Conservation (phyloP, 2,797 vertebrate species). For the Macropodus opercularis region DNA sequence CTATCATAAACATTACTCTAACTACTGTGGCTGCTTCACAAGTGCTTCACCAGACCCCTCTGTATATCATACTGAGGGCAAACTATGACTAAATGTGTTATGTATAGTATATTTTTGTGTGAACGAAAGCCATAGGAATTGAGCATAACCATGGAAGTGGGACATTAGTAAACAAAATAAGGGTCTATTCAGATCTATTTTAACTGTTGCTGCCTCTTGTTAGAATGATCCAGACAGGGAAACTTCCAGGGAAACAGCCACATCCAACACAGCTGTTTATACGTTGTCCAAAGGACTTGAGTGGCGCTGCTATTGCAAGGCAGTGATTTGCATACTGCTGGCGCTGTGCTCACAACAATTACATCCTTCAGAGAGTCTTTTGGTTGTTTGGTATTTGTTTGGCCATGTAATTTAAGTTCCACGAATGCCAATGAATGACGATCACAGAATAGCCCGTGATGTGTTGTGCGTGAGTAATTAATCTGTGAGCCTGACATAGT, state of each 20-base stretch:
- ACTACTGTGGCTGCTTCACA: constrained; percentile 2
- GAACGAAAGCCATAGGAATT: constrained; percentile 17
- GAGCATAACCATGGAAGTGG: constrained; percentile 24
- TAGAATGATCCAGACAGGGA: constrained; percentile 43
- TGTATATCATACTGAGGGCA: constrained; percentile 9
- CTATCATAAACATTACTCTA: constrained; percentile 1
- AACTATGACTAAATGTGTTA: constrained; percentile 14
- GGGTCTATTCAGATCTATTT: constrained; percentile 51
- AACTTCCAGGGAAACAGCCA: constrained; percentile 53
- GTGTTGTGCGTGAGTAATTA: constrained; percentile 23
- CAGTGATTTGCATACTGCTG: constrained; percentile 62
- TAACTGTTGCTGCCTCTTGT: constrained; percentile 43
- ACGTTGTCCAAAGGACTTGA: constrained; percentile 51
- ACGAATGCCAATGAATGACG: constrained; percentile 38
- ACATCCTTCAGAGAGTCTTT: constrained; percentile 43
- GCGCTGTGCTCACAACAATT: constrained; percentile 50
- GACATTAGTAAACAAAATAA: constrained; percentile 61
- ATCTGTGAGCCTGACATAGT: constrained; percentile 24
- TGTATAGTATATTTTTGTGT: constrained; percentile 9
- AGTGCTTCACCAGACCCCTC: background rate
- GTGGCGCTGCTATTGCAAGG: constrained; percentile 39
- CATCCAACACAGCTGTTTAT: constrained; percentile 68
- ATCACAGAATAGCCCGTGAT: constrained; percentile 31
- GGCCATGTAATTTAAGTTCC: constrained; percentile 44
- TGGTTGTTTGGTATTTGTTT: constrained; percentile 35